Conservation (phyloP, 2,113 vertebrate genomes). For the Eulemur macaco region DNA sequence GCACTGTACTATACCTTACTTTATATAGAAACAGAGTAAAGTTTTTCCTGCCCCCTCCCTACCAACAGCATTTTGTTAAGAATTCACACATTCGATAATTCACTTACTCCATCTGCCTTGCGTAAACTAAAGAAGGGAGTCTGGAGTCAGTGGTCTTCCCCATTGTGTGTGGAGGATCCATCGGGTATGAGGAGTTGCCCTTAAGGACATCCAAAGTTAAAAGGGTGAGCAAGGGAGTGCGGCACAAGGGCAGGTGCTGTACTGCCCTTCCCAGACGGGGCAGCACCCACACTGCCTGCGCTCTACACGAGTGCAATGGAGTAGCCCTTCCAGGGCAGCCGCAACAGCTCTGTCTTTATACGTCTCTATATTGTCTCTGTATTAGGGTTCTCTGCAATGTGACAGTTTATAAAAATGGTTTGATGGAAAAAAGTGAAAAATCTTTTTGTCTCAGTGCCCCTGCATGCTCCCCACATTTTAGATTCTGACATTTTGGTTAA, state of each 20-base stretch:
- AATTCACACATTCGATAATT: neutral
- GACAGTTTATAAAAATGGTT: neutral
- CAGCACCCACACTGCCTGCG: accelerated
- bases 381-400: accelerated
- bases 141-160: no score
- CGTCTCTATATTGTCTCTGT: neutral
- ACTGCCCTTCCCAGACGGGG: no score
- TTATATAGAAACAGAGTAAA: neutral
- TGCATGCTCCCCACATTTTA: accelerated
- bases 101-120: neutral
- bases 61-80: neutral
- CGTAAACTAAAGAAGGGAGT: neutral
- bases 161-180: accelerated
- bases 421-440: neutral
- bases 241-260: accelerated
- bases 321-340: accelerated
- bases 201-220: accelerated
- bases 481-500: neutral
- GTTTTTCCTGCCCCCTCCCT: neutral
- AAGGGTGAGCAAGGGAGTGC: neutral
- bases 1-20: neutral
- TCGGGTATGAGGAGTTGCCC: accelerated
- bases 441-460: no score
- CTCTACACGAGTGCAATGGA: accelerated
- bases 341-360: no score